Base-by-base conservation (phyloP, 2,113 vertebrate genomes). In the Clupea harengus region DNA sequence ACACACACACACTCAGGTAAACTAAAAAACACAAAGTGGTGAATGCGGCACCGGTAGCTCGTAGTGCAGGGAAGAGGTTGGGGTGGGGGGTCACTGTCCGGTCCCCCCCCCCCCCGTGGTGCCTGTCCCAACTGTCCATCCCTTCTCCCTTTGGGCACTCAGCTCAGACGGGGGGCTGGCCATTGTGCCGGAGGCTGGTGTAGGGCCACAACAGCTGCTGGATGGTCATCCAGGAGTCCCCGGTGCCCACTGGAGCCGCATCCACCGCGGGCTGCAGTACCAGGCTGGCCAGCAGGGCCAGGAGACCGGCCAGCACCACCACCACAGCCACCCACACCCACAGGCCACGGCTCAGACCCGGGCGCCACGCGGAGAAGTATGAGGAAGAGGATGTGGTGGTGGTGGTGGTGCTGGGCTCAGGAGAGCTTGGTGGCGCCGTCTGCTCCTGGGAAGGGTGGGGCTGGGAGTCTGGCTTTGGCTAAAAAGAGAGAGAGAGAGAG, bases 161-260 rank as follows among this genome's bases (percentile, higher is more conserved):
- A 99, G 83, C 45, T 86, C 81, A 99, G 83, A 97, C 94, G 0
- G 97, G 97, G 0, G 97, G 97, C 5, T 97, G 97, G 0, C 95
- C 96, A 0, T 97, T 92, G 92, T 98, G 97, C 25, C 89, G 95
- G 5, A 99, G 96, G 86, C 94, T 93, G 0, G 95, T 91, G 64
- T 97, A 96, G 5, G 97, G 97, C 98, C 97, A 99, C 88, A 99
- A 88, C 85, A 98, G 92, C 88, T 99, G 96, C 93, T 98, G 97
- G 45, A 99, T 94, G 22, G 96, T 95, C 82, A 93, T 94, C 97
- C 98, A 99, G 52, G 96, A 95, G 91, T 95, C 95, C 9, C 97
- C 97, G 0, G 96, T 96, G 47, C 95, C 96, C 0, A 96, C 94
- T 0, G 97, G 96, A 1, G 97, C 96, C 0, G 97, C 98, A 0